Percentiles rank a stretch among this genome's conserved stretches.
phyloP scores from a whole-genome alignment of 2,797 vertebrate genomes.

The Threskiornis aethiopicus region DNA sequence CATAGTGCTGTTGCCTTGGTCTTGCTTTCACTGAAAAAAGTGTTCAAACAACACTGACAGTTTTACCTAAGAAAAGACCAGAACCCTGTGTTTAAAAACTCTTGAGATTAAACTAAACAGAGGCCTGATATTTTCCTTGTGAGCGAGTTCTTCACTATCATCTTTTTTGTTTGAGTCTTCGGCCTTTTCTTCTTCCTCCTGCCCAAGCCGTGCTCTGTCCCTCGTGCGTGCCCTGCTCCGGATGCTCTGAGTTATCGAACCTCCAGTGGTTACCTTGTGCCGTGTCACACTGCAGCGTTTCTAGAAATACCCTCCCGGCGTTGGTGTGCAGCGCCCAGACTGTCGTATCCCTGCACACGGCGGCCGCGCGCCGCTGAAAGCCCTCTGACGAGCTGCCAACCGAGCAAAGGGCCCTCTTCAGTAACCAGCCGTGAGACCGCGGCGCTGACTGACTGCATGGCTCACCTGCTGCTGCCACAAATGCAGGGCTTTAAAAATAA shows the following conservation, averaged over 20 bases:
- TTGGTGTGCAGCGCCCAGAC: neutral
- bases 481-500: neutral
- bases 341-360: neutral
- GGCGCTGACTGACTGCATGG: neutral
- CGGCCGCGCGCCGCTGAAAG: neutral
- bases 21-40: neutral
- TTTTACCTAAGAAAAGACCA: neutral
- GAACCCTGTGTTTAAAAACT: neutral
- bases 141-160: accelerated
- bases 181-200: neutral
- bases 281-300: neutral
- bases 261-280: neutral
- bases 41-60: neutral
- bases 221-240: accelerated
- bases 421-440: neutral
- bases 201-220: neutral
- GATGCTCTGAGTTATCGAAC: neutral
- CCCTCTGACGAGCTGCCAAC: neutral
- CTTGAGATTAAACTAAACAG: neutral
- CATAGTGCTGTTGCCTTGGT: neutral
- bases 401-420: neutral
- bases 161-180: neutral
- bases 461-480: neutral
- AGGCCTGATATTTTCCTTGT: neutral
- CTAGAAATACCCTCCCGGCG: neutral